Base-by-base conservation (phyloP, 2,888 invertebrate species). In the Pandemis heparana region DNA sequence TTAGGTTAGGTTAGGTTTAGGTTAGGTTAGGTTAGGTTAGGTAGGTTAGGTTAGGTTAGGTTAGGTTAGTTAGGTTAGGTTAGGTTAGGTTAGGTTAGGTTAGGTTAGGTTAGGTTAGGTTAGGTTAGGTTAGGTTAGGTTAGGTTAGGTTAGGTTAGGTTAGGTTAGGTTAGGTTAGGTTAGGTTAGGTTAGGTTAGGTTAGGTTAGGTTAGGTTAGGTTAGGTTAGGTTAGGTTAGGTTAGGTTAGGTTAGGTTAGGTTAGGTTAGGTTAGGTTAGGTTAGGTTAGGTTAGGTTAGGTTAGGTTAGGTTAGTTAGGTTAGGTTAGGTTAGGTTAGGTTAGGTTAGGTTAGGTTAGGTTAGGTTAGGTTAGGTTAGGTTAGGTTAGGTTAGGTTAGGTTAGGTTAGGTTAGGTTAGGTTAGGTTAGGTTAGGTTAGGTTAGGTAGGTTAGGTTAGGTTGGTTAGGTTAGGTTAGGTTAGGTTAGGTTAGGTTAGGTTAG, bases 311-410 rank as follows among this genome's bases (percentile, higher is more conserved):
- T 60, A 60, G 60, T n/a, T n/a, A n/a, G n/a, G n/a, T n/a, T n/a
- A n/a, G n/a, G n/a, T n/a, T n/a, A n/a, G n/a, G n/a, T n/a, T n/a
- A n/a, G n/a, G n/a, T n/a, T n/a, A n/a, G n/a, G n/a, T n/a, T n/a
- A n/a, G n/a, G 60, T 60, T 77, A 76, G 75, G 76, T 76, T 76
- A 77, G 76, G 76, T 76, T 76, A 77, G 76, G 76, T 76, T 76
- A 77, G 76, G 60, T 60, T 76, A 77, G 77, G 77, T 77, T 76
- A 77, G 77, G 77, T 77, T 76, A 77, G 77, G 77, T 77, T 76
- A 77, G 77, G 77, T 78, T 76, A 77, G 77, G 77, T 77, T 76
- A 77, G 77, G 77, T 77, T 76, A 77, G 77, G 77, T 77, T 77
- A 77, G 77, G 77, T 76, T 76, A 76, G 76, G 76, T 77, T 77